Base-by-base conservation (phyloP, 2,888 invertebrate genomes). In the Chelonus formosanus region DNA sequence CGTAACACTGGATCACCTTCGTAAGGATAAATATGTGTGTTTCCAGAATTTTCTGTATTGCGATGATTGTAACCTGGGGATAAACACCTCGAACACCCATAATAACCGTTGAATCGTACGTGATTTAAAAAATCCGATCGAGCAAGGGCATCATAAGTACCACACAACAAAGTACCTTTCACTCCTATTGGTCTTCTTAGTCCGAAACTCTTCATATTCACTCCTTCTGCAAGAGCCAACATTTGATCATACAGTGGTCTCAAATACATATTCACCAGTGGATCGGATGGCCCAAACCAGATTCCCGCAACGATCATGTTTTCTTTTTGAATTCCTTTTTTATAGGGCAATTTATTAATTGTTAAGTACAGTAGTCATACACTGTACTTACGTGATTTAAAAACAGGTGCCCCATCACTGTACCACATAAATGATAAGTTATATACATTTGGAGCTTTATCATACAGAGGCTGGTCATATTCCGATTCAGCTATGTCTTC, bases 361-460 rank as follows among this genome's bases (percentile, higher is more conserved):
- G 36, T 32, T 35, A 55, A 64, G 45, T 56, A 67, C 20, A 60
- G 34, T 34, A 59, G 55, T 59, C 64, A 67, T 7, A 64, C 47
- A 35, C 60, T 67, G 8, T 20, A 56, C 50, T 45, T 60, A 1
- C 44, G 40, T 50, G 67, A 64, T 60, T 60, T 67, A 47, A 60
- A 65, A 4, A 65, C 55, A 31, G 59, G 59, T 5, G 47, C 59
- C 8, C 60, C 65, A 45, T 59, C 60, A 5, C 59, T 60, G n/a
- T 65, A 65, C 65, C 65, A 65, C 53, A 45, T 59, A 8, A 67
- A 67, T 3, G 63, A 67, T 40, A 67, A 45, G 56, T 62, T 65
- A 52, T 53, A 45, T 35, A n/a, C 52, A 61, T 68, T 53, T 8
- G 36, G 8, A n/a, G 56, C 56, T 3, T 20, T 20, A 2, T 56